Percentiles rank a stretch among this genome's conserved stretches.
phyloP scores from a whole-genome alignment of 2,888 invertebrate species.

The Lithophane leautieri region DNA sequence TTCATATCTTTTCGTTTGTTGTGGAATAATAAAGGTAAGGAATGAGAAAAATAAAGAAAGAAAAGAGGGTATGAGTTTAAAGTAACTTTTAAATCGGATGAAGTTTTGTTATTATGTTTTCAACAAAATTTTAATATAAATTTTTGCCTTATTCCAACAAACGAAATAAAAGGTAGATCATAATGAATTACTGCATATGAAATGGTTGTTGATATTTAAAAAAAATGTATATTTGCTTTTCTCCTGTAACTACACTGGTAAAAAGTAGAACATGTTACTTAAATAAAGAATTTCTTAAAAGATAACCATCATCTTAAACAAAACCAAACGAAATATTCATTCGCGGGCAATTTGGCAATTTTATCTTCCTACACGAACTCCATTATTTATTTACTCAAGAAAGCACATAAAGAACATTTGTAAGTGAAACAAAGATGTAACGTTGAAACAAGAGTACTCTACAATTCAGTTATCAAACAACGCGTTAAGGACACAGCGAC shows the following conservation, averaged over 20 bases:
- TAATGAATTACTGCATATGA: neutral
- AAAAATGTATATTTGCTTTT: neutral
- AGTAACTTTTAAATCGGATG: constrained; percentile 58
- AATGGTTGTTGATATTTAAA: neutral
- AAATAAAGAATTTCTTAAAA: neutral
- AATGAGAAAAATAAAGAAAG: constrained; percentile 57
- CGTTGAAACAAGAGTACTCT: constrained; percentile 49
- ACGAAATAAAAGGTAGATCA: constrained; percentile 9
- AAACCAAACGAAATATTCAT: constrained; percentile 18
- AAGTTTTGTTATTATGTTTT: constrained; percentile 55
- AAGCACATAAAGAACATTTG: constrained; percentile 24
- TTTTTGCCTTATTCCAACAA: constrained; percentile 26
- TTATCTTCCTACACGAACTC: constrained; percentile 9
- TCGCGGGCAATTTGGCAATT: constrained; percentile 13
- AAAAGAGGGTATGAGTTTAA: constrained; percentile 50
- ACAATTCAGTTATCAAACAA: constrained; percentile 74
- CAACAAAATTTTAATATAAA: constrained; percentile 29
- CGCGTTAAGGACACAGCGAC: constrained; percentile 74
- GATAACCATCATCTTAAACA: neutral
- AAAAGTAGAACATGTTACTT: neutral
- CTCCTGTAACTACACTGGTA: neutral
- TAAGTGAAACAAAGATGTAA: constrained; percentile 39
- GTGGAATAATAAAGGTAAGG: constrained; percentile 61
- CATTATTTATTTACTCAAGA: constrained; percentile 35
- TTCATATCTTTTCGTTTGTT: constrained; percentile 65